Conservation (phyloP, 2,888 invertebrate genomes). For the Saturnia japonica region DNA sequence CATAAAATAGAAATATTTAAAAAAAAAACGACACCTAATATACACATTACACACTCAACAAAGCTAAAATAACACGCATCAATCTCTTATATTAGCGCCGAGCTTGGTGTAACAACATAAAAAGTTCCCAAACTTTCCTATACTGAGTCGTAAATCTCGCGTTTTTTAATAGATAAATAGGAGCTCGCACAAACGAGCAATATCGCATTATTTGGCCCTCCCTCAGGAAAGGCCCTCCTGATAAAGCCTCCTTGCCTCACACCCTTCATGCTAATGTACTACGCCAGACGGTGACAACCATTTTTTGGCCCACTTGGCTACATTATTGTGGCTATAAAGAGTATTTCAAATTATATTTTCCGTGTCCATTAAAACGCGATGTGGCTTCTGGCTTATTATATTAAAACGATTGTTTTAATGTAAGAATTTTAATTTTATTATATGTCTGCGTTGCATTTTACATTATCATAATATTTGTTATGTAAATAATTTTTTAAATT, state of each 20-base stretch:
- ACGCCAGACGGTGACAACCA: slow-evolving; percentile 81
- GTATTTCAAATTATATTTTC: slow-evolving; percentile 81
- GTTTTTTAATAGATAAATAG: slow-evolving; percentile 83
- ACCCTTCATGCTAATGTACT: slow-evolving; percentile 81
- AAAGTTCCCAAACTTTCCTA: slow-evolving; percentile 78
- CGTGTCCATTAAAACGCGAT: slow-evolving; percentile 78
- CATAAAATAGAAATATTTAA: slow-evolving; percentile 15
- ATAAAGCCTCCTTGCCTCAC: slow-evolving; percentile 79
- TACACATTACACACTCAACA: slow-evolving; percentile 49
- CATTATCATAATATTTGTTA: not conserved
- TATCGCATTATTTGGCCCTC: slow-evolving; percentile 81
- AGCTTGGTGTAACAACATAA: slow-evolving; percentile 73
- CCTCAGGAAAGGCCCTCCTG: slow-evolving; percentile 81
- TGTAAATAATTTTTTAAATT: not conserved
- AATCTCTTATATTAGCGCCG: slow-evolving; percentile 74
- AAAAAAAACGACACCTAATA: slow-evolving; percentile 42
- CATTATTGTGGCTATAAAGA: slow-evolving; percentile 79
- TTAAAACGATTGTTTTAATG: slow-evolving; percentile 53
- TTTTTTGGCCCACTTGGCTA: slow-evolving; percentile 82
- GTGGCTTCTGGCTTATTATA: slow-evolving; percentile 61
- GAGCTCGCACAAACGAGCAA: slow-evolving; percentile 81
- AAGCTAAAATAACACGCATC: slow-evolving; percentile 69
- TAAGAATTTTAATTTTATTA: slow-evolving; percentile 20
- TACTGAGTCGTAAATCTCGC: slow-evolving; percentile 73
- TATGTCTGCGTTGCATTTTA: not conserved